phyloP scores from a whole-genome alignment of 2,113 vertebrate genomes.

The Salminus brasiliensis region DNA sequence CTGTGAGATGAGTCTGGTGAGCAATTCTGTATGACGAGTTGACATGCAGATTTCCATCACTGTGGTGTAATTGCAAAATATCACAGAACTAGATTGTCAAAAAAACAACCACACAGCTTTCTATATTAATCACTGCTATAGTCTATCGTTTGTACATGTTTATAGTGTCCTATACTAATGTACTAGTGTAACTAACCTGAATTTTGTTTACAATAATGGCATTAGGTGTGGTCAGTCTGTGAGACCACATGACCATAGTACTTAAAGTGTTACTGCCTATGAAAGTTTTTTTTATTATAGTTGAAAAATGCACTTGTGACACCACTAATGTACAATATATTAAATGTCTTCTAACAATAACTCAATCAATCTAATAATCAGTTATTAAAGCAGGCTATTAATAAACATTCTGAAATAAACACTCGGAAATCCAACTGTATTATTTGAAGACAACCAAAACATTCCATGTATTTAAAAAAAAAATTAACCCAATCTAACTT shows the following conservation, averaged over 20 bases:
- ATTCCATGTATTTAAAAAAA: not conserved
- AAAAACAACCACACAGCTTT: not conserved
- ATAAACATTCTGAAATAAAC: not conserved
- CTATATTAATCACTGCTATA: too few relatives aligned
- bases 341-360: too few relatives aligned
- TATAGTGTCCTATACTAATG: too few relatives aligned
- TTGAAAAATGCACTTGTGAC: not conserved
- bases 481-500: too few relatives aligned
- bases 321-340: not conserved
- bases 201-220: too few relatives aligned
- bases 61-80: conserved; percentile 39
- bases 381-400: not conserved
- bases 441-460: not conserved
- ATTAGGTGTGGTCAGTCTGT: too few relatives aligned
- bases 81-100: conserved; percentile 5
- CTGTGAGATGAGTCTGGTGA: conserved; percentile 27
- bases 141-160: too few relatives aligned
- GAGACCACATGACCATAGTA: too few relatives aligned
- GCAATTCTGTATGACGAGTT: conserved; percentile 14
- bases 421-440: not conserved
- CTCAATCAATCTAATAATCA: not conserved
- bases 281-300: too few relatives aligned
- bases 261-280: too few relatives aligned
- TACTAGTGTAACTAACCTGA: too few relatives aligned
- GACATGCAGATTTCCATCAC: conserved; percentile 64